A percentile compares a stretch with the other conserved stretches of the same genome.
Conservation (phyloP, 2,797 vertebrate species). For the Ceryle rudis region DNA sequence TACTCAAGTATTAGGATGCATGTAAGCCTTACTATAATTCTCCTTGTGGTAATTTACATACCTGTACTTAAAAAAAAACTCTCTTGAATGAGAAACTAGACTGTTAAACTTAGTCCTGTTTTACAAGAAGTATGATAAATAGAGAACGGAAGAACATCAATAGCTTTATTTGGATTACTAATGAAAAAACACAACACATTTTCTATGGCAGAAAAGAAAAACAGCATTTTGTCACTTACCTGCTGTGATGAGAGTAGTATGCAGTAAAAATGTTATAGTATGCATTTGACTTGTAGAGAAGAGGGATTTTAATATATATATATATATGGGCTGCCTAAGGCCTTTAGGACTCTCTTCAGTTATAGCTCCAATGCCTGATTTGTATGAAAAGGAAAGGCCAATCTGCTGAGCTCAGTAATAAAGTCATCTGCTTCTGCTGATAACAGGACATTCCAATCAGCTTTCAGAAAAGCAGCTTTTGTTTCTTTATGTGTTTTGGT, state of each 20-base stretch:
- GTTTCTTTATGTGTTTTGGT: neutral
- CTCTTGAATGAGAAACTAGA: neutral
- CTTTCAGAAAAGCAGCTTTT: slow-evolving; percentile 31
- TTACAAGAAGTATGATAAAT: neutral
- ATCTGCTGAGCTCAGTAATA: neutral
- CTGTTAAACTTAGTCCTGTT: neutral
- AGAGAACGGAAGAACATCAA: rapidly evolving
- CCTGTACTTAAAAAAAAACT: neutral
- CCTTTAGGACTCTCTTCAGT: neutral
- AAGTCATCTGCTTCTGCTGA: slow-evolving; percentile 29
- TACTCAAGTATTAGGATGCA: neutral
- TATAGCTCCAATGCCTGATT: neutral
- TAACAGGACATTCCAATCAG: neutral
- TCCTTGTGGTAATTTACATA: neutral
- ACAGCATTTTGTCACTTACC: neutral
- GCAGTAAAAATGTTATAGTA: neutral
- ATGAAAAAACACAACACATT: neutral
- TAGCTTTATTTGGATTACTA: neutral
- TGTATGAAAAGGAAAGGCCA: neutral
- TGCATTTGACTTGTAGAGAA: neutral
- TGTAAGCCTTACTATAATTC: neutral
- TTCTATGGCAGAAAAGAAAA: neutral
- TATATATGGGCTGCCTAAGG: neutral
- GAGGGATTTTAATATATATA: neutral
- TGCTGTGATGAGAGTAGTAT: neutral